Evolutionary conservation across 2,797 vertebrate species (phyloP).

Genomic region (Eulemur mongoz): DNA sequence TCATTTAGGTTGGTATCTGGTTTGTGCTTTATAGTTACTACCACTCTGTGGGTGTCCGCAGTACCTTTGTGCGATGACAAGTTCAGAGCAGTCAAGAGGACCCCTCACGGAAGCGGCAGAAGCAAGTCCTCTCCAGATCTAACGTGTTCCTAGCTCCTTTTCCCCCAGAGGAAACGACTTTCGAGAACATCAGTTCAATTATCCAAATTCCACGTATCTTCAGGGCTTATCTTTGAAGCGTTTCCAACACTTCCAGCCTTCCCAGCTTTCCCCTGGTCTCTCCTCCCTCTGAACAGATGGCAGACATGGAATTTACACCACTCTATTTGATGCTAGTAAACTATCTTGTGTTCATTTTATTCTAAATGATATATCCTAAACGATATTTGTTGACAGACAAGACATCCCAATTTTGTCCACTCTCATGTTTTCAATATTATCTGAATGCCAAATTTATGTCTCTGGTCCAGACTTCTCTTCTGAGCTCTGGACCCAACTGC

Average conservation of each 20-base stretch:
- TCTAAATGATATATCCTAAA: slow-evolving; percentile 24
- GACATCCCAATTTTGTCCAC: not conserved
- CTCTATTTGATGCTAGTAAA: not conserved
- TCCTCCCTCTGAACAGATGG: not conserved
- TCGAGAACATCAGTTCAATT: not conserved
- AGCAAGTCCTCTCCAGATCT: not conserved
- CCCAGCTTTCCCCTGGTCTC: not conserved
- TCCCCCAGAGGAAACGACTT: not conserved
- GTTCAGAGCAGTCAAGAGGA: not conserved
- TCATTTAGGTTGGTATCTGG: not conserved
- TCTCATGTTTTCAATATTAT: not conserved
- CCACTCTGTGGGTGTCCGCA: rapidly evolving
- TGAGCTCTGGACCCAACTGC: not conserved
- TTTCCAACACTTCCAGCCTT: not conserved
- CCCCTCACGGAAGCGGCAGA: not conserved
- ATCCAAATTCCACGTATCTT: not conserved
- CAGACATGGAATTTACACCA: not conserved
- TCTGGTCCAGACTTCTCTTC: slow-evolving; percentile 15
- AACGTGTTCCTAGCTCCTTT: not conserved
- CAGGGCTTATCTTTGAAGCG: not conserved
- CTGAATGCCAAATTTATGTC: slow-evolving; percentile 22
- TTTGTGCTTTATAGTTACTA: not conserved
- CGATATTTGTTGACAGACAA: not conserved
- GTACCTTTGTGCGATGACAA: not conserved
- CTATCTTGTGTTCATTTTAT: not conserved